Percentiles rank a stretch among this genome's conserved stretches.
Evolutionary conservation across 2,797 vertebrate genomes (phyloP).

Genomic region (Todus mexicanus): DNA sequence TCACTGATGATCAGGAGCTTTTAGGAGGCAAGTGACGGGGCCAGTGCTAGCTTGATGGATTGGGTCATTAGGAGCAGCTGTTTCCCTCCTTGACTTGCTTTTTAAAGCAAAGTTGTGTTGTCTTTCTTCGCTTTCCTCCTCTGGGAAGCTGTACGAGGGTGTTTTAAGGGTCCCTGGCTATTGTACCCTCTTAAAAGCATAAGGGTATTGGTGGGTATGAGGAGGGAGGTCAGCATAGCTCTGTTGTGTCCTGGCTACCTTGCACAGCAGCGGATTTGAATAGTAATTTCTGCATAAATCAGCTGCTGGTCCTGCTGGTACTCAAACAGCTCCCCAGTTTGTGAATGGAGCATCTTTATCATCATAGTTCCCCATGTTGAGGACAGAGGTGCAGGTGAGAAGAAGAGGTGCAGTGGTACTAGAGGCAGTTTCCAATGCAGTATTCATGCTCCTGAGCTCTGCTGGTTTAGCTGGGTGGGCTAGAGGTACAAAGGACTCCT

Average conservation of each 20-base stretch:
- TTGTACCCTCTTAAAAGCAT: neutral
- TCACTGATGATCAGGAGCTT: constrained; percentile 54
- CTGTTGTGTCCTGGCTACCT: neutral
- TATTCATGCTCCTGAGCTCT: neutral
- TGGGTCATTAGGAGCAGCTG: constrained; percentile 37
- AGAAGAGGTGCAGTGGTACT: neutral
- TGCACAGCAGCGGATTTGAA: neutral
- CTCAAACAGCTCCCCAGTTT: neutral
- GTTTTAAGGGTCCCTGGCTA: neutral
- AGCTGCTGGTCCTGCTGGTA: neutral
- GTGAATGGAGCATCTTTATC: neutral
- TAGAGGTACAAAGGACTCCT: neutral
- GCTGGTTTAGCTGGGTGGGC: neutral
- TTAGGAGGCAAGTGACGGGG: constrained; percentile 35
- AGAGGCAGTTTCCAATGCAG: neutral
- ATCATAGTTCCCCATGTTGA: fast-evolving
- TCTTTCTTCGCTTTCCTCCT: neutral
- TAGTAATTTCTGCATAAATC: neutral
- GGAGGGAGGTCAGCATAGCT: neutral
- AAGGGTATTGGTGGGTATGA: neutral
- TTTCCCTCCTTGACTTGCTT: constrained; percentile 8
- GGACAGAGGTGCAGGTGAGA: neutral
- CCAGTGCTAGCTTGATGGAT: constrained; percentile 16
- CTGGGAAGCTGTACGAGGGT: neutral
- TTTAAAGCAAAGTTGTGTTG: neutral